Base-by-base conservation (phyloP, 35 echinoderm and acorn worm genomes). In the Anneissia japonica region DNA sequence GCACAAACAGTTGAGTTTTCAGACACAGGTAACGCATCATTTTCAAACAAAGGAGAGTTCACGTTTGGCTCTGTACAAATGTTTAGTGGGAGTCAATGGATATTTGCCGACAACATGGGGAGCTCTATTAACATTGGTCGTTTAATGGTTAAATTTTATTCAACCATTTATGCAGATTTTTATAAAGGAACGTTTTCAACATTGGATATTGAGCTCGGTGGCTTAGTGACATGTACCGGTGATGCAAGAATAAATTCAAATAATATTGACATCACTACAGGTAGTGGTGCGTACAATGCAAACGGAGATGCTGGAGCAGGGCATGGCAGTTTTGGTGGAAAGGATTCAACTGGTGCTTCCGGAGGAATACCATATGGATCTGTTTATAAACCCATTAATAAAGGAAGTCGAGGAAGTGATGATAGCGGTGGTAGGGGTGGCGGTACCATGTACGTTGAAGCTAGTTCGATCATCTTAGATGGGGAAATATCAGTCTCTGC, bases 331-430 rank as follows among this genome's bases (percentile, higher is more conserved):
- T 85, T 77, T 75, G 93, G 93, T 75, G 93, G 93, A 45, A 79
- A 79, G 73, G 88, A 86, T 55, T 82, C 77, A 13, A 46, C 26
- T 11, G 0, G 46, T 56, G 73, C 74, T 23, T 21, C 26, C 39
- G 93, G 93, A 34, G 93, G 93, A 17, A 30, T 23, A 12, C 43
- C 93, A 35, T 96, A 96, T 89, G 93, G 93, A 36, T 96, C 93
- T 0, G 36, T 96, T 31, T 96, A 86, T 77, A 83, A 45, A 74
- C 93, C 93, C 35, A 75, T n/a, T 76, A 77, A 80, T 23, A 91
- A 80, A 88, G 93, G 93, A 34, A 96, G 93, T 79, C 76, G 73
- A 40, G 83, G 73, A 35, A 43, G 32, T 31, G 72, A 40, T 55
- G 46, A 32, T 31, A 35, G 77, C 26, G 86, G 86, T 34, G 81